Conservation (phyloP, 2,888 invertebrate species). For the Geophilus truncorum region DNA sequence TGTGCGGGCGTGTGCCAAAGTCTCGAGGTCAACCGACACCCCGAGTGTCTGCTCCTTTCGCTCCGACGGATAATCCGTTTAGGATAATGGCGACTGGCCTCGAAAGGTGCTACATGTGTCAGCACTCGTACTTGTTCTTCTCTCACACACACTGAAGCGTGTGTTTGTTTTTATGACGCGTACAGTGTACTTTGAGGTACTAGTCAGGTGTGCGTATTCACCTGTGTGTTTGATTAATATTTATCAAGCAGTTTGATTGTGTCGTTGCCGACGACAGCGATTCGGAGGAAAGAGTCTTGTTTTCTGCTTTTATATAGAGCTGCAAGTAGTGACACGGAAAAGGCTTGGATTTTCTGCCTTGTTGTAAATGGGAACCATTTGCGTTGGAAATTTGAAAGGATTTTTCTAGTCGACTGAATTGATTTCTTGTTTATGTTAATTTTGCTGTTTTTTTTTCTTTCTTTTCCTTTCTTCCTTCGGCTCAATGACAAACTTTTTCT, state of each 20-base stretch:
- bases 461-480: not conserved
- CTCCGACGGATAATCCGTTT: not conserved
- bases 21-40: not conserved
- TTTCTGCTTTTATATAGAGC: not conserved
- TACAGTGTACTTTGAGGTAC: no score
- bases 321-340: not conserved
- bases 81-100: not conserved
- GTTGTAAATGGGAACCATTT: not conserved
- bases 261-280: not conserved
- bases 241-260: not conserved
- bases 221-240: not conserved
- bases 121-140: not conserved
- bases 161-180: not conserved
- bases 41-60: not conserved
- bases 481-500: not conserved
- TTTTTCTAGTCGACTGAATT: not conserved
- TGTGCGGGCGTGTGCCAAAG: not conserved
- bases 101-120: not conserved
- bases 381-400: not conserved
- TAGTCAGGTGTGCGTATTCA: not conserved
- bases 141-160: not conserved
- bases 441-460: not conserved
- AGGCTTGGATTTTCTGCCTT: not conserved
- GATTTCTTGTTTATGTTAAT: not conserved
- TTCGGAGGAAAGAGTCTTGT: not conserved